Base-by-base conservation (phyloP, 2,113 vertebrate genomes). In the Pelecanoides urinatrix region DNA sequence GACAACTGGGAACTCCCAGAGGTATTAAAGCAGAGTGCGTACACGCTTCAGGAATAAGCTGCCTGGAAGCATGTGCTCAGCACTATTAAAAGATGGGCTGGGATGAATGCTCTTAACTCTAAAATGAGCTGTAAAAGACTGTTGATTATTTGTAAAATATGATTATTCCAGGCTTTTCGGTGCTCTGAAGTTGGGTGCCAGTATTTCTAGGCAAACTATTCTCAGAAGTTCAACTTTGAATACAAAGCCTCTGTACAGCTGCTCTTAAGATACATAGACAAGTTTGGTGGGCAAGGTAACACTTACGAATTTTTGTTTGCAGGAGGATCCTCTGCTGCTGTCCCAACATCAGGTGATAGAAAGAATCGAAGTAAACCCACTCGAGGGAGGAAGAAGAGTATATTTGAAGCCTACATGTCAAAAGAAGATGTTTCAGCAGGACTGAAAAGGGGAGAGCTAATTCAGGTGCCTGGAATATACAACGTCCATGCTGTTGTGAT, bases 371-470 rank as follows among this genome's bases (percentile, higher is more conserved):
- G 94, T 92, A 98, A 98, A 94, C 95, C 94, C 66, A 95, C 77
- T 49, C 97, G 98, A 96, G 98, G 98, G 58, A 97, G 97, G 89
- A 99, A 98, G 97, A 99, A 98, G 97, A 99, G 96, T 80, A 74
- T 99, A 78, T 99, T 99, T 98, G 99, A 99, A 91, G 81, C 97
- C 65, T 99, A 99, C 98, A 97, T 99, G 98, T 97, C 96, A 49
- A 91, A 71, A 38, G 98, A 99, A 92, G 99, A 99, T 44, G 98
- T 99, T 76, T 99, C 99, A 72, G 98, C 98, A 50, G 99, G 99
- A 81, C 97, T 99, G 92, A 99, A 99, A 97, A 98, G 98, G 97
- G 98, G 98, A 97, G 98, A 99, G 71, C 98, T 99, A 66, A 97
- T 99, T 92, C 99, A 99, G 99, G 99, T 99, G 96, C 95, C 91